These are phyloP conservation scores for Lasioglossum baleicum DNA, from an alignment of 1,140 invertebrate genomes.

Conservation along the genomic window DNA sequence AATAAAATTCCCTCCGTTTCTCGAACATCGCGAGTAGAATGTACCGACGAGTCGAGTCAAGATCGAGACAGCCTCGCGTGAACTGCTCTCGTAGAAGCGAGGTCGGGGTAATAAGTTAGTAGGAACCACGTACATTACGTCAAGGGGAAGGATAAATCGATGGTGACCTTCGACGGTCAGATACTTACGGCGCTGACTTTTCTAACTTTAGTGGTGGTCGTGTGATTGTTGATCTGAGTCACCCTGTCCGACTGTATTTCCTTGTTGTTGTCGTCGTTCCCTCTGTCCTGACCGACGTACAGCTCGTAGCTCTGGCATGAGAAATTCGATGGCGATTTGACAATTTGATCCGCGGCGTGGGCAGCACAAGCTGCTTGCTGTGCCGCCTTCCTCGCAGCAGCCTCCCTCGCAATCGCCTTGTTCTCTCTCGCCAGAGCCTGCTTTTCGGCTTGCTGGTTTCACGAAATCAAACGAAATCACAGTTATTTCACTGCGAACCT, in stretches of 20 bases:
- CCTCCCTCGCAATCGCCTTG: slow-evolving; percentile 83
- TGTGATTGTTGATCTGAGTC: slow-evolving; percentile 78
- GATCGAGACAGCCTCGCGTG: slow-evolving; percentile 53
- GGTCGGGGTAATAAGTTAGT: slow-evolving; percentile 37
- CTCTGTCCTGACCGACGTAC: slow-evolving; percentile 92
- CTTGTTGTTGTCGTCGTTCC: slow-evolving; percentile 92
- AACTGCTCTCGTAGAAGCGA: slow-evolving; percentile 59
- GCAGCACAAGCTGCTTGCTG: slow-evolving; percentile 84
- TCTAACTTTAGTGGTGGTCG: slow-evolving; percentile 84
- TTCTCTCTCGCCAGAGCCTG: slow-evolving; percentile 87
- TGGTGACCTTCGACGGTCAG: slow-evolving; percentile 20
- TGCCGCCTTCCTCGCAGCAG: slow-evolving; percentile 82
- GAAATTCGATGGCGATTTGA: slow-evolving; percentile 93
- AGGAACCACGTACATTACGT: slow-evolving; percentile 54
- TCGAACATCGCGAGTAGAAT: neutral
- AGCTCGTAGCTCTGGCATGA: slow-evolving; percentile 94
- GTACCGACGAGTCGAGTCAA: slow-evolving; percentile 59
- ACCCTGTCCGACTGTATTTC: slow-evolving; percentile 91
- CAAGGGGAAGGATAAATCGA: slow-evolving; percentile 32
- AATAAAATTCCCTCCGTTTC: neutral
- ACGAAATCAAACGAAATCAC: neutral
- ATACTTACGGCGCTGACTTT: slow-evolving; percentile 95
- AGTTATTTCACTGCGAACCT: too few species aligned
- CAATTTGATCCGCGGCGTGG: slow-evolving; percentile 82
- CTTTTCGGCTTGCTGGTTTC: slow-evolving; percentile 89